Evolutionary conservation across 2,888 invertebrate species (phyloP).

Genomic region (Julus scandinavius): DNA sequence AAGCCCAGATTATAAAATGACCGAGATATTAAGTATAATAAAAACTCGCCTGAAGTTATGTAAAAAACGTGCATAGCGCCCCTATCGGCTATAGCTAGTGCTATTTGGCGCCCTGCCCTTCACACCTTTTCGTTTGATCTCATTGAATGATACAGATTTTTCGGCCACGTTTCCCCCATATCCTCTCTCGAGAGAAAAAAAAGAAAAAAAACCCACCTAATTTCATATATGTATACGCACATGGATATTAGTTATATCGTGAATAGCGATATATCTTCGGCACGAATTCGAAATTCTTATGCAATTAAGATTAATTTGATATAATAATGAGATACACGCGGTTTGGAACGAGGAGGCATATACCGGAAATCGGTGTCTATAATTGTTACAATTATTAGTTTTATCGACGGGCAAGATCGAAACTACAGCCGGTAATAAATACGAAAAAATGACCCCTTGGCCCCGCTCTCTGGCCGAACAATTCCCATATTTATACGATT

Average conservation of each 20-base stretch:
- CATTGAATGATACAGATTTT: conserved; percentile 28
- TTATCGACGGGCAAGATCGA: conserved; percentile 29
- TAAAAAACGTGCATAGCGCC: not conserved
- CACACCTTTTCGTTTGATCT: conserved; percentile 23
- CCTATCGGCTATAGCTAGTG: not conserved
- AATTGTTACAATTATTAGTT: conserved; percentile 27
- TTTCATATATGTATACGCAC: not conserved
- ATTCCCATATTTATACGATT: conserved; percentile 21
- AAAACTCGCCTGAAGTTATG: not conserved
- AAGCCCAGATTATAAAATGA: not conserved
- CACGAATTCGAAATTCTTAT: conserved; percentile 35
- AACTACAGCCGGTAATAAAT: conserved; percentile 36
- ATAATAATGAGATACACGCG: conserved; percentile 39
- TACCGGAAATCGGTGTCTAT: conserved; percentile 36
- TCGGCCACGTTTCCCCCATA: not conserved
- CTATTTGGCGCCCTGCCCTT: not conserved
- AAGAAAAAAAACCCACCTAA: not conserved
- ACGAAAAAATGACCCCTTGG: conserved; percentile 23
- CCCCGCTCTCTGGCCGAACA: not conserved
- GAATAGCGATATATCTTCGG: not conserved
- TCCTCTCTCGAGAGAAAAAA: not conserved
- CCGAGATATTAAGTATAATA: not conserved
- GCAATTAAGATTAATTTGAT: conserved; percentile 45
- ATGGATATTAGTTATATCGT: not conserved
- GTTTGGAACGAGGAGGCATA: not conserved